These are phyloP conservation scores for Dicrurus megarhynchus DNA, from an alignment of 2,113 vertebrate species.

Conservation along the genomic window DNA sequence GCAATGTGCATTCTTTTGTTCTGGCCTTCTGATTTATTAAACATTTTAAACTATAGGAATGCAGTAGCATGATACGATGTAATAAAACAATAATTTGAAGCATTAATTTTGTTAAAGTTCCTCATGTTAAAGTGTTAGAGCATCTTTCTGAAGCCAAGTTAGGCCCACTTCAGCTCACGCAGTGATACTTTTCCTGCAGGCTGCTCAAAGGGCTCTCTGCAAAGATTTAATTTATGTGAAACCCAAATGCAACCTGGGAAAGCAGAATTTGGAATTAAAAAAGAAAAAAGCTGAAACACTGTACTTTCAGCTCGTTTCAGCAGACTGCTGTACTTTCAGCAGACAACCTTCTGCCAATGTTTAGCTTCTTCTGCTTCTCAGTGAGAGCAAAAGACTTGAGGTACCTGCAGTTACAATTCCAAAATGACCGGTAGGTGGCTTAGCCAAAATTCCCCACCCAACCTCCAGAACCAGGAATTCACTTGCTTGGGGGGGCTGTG, in stretches of 20 bases:
- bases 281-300: not conserved
- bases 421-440: not conserved
- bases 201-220: not conserved
- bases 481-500: no score
- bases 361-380: not conserved
- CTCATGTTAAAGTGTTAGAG: not conserved
- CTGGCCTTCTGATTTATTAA: not conserved
- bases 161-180: rapidly evolving
- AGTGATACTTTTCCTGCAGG: not conserved
- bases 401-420: not conserved
- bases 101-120: not conserved
- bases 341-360: not conserved
- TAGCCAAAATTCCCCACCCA: not conserved
- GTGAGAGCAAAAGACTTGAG: not conserved
- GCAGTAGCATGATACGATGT: not conserved
- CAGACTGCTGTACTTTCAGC: not conserved
- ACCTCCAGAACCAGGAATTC: rapidly evolving
- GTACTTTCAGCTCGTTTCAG: not conserved
- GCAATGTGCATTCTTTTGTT: not conserved
- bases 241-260: not conserved
- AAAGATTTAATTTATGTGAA: not conserved
- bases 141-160: not conserved
- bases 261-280: not conserved
- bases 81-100: not conserved
- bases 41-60: not conserved